Evolutionary conservation across 1,140 invertebrate species (phyloP).

Genomic region (Diorhabda carinulata): DNA sequence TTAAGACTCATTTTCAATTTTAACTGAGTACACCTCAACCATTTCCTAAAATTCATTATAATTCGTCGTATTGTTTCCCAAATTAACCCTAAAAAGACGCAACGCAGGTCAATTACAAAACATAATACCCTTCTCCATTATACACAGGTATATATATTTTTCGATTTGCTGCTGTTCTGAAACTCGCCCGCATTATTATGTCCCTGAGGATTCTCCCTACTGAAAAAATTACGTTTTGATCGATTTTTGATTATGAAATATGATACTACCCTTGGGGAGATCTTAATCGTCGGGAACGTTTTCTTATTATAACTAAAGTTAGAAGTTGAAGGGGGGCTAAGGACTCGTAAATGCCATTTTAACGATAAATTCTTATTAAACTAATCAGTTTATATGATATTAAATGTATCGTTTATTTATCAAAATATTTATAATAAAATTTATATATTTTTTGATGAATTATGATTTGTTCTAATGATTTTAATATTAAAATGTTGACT

Average conservation of each 20-base stretch:
- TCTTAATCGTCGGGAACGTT: constrained; percentile 6
- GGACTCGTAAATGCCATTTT: background rate
- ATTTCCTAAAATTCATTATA: too few species aligned
- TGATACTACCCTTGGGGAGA: constrained; percentile 18
- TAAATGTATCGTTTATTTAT: too few species aligned
- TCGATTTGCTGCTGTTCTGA: constrained; percentile 12
- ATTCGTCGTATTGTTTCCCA: too few species aligned
- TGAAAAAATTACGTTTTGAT: constrained; percentile 22
- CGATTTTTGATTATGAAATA: constrained; percentile 26
- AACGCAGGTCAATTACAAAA: constrained; percentile 8
- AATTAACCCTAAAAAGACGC: background rate
- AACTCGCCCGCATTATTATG: constrained; percentile 12
- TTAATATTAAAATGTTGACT: too few species aligned
- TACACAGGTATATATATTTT: constrained; percentile 7
- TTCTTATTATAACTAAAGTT: constrained; percentile 12
- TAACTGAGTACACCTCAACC: too few species aligned
- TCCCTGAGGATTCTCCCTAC: constrained; percentile 8
- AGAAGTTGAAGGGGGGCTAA: constrained; percentile 12
- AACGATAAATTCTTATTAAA: background rate
- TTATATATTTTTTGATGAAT: too few species aligned
- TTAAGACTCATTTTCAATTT: too few species aligned
- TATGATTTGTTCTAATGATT: too few species aligned
- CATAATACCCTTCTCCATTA: constrained; percentile 11
- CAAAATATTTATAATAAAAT: too few species aligned
- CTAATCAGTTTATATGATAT: too few species aligned